phyloP scores from a whole-genome alignment of 2,113 vertebrate species.

The Elanoides forficatus region DNA sequence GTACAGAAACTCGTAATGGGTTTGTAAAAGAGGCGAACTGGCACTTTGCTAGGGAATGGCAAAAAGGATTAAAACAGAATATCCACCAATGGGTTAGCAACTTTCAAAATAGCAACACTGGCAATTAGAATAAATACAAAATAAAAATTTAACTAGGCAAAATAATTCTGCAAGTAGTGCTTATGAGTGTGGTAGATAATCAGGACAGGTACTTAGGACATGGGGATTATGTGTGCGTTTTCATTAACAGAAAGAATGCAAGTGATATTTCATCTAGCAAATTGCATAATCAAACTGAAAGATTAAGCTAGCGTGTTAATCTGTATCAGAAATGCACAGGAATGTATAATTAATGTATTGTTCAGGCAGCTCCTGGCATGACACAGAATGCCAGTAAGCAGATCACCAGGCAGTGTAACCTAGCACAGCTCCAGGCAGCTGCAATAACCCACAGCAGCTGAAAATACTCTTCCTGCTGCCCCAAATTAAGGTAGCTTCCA shows the following conservation, averaged over 20 bases:
- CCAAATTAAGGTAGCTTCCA: neutral
- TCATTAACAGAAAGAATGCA: neutral
- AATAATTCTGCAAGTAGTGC: neutral
- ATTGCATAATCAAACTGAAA: neutral
- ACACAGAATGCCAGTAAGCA: neutral
- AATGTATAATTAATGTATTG: neutral
- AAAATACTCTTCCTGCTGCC: neutral
- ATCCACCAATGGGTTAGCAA: constrained; percentile 2
- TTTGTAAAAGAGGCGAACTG: neutral
- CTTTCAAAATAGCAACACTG: neutral
- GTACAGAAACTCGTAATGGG: neutral
- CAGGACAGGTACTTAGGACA: neutral
- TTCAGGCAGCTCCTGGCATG: neutral
- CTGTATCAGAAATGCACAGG: neutral
- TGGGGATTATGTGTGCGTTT: neutral
- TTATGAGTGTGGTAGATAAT: neutral
- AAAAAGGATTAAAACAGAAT: constrained; percentile 29
- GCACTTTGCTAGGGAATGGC: neutral
- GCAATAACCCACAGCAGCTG: neutral
- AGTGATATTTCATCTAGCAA: neutral
- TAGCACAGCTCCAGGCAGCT: neutral
- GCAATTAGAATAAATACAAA: constrained; percentile 36
- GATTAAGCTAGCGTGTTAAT: neutral
- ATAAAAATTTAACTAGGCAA: neutral
- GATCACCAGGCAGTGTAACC: neutral